phyloP scores from a whole-genome alignment of 2,797 vertebrate species.

The Melanogrammus aeglefinus region DNA sequence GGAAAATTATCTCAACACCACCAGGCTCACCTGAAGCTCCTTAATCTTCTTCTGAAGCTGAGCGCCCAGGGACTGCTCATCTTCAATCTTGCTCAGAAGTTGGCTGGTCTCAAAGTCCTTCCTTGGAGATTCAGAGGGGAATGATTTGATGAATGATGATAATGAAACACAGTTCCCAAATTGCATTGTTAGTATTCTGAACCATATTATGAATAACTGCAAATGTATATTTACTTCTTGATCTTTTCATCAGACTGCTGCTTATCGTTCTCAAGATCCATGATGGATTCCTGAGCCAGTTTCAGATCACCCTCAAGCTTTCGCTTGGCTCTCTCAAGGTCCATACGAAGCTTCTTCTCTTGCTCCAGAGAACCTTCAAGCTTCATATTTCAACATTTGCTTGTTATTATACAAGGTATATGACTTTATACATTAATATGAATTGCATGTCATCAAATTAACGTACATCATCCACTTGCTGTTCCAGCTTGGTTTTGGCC shows the following conservation, averaged over 20 bases:
- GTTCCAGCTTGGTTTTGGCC: slow-evolving; percentile 1
- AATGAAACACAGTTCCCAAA: background rate
- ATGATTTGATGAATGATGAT: background rate
- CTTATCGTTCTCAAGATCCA: slow-evolving; percentile 76
- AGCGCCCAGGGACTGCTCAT: background rate
- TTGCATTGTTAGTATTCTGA: background rate
- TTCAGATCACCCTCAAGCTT: slow-evolving; percentile 81
- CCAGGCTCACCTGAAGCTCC: background rate
- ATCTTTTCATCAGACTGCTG: slow-evolving; percentile 57
- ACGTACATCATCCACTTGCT: slow-evolving; percentile 1
- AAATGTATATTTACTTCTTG: slow-evolving; percentile 67
- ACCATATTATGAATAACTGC: background rate
- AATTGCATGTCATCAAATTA: background rate
- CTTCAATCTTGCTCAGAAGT: slow-evolving; percentile 5
- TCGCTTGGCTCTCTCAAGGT: slow-evolving; percentile 76
- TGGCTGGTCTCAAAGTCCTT: slow-evolving; percentile 6
- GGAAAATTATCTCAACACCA: background rate
- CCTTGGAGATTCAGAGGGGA: background rate
- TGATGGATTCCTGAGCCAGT: slow-evolving; percentile 73
- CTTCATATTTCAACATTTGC: slow-evolving; percentile 45
- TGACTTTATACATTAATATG: background rate
- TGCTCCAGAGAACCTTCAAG: slow-evolving; percentile 78
- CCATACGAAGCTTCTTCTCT: slow-evolving; percentile 76
- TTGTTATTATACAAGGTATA: slow-evolving; percentile 1
- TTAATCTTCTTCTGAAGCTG: slow-evolving; percentile 6